These are phyloP conservation scores for Eriosoma lanigerum DNA, from an alignment of 1,140 invertebrate species.

Conservation along the genomic window DNA sequence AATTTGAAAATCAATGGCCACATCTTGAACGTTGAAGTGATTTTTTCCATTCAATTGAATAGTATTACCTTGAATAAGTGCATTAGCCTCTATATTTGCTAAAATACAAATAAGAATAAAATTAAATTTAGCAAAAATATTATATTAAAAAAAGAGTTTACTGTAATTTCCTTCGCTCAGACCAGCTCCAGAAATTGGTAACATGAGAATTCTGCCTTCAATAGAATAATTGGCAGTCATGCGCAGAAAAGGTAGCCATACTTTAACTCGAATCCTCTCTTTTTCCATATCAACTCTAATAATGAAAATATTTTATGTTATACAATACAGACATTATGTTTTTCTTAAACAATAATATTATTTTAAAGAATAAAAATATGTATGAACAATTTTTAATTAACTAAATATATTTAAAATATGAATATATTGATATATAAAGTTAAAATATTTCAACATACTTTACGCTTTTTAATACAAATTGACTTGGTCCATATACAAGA, in stretches of 20 bases:
- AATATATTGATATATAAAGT: too few species aligned
- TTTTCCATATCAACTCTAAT: conserved; percentile 62
- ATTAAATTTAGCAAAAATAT: conserved; percentile 26
- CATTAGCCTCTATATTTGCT: conserved; percentile 67
- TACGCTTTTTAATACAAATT: conserved; percentile 63
- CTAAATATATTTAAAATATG: background rate
- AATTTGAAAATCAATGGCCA: conserved; percentile 58
- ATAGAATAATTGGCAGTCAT: conserved; percentile 64
- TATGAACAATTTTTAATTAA: background rate
- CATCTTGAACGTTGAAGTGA: conserved; percentile 65
- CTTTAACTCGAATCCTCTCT: conserved; percentile 60
- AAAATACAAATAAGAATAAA: conserved; percentile 55
- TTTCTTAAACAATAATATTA: background rate
- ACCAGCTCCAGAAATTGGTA: conserved; percentile 66
- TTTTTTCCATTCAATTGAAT: conserved; percentile 60
- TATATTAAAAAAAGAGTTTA: conserved; percentile 58
- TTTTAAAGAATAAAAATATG: background rate
- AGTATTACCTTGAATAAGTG: conserved; percentile 64
- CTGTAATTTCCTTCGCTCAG: conserved; percentile 63
- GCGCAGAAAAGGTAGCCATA: conserved; percentile 63
- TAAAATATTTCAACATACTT: conserved; percentile 60
- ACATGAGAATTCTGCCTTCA: conserved; percentile 65
- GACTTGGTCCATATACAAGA: conserved; percentile 63
- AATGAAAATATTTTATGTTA: conserved; percentile 29
- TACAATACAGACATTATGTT: background rate